Percentiles rank a stretch among this genome's conserved stretches.
Conservation (phyloP, 2,888 invertebrate species). For the Tetheella fluctuosa region DNA sequence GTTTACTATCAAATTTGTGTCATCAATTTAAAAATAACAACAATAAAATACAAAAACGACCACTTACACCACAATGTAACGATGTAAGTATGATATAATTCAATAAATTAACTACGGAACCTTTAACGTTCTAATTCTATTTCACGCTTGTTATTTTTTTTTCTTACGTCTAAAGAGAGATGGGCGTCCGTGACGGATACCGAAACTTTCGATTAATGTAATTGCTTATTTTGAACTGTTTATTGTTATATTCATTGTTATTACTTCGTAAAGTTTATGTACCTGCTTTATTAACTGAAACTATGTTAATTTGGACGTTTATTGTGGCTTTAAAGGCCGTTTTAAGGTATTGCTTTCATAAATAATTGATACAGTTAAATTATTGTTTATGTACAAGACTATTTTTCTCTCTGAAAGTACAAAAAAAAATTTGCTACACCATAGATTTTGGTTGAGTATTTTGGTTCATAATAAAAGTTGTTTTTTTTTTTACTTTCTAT, state of each 20-base stretch:
- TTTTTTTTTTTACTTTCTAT: too few species aligned
- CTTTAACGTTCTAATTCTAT: conserved; percentile 13
- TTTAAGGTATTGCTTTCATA: not conserved
- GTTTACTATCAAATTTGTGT: too few species aligned
- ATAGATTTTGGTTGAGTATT: too few species aligned
- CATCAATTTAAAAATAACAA: too few species aligned
- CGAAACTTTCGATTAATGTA: conserved; percentile 5
- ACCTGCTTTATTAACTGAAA: conserved; percentile 13
- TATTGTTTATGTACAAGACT: too few species aligned
- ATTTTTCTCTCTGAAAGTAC: too few species aligned
- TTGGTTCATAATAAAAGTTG: too few species aligned
- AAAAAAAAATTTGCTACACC: too few species aligned
- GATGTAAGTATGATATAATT: too few species aligned
- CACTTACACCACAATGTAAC: too few species aligned
- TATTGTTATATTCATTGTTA: conserved; percentile 8
- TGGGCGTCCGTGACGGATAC: not conserved
- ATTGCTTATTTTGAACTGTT: conserved; percentile 8
- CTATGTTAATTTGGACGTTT: conserved; percentile 13
- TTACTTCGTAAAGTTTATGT: not conserved
- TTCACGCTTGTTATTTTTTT: conserved; percentile 19
- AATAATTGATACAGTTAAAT: conserved; percentile 1
- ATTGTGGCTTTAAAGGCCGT: not conserved
- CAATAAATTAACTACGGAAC: not conserved
- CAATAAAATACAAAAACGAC: too few species aligned
- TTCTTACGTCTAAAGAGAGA: not conserved